phyloP scores from a whole-genome alignment of 2,888 invertebrate species.

The Glaucopsyche alexis region DNA sequence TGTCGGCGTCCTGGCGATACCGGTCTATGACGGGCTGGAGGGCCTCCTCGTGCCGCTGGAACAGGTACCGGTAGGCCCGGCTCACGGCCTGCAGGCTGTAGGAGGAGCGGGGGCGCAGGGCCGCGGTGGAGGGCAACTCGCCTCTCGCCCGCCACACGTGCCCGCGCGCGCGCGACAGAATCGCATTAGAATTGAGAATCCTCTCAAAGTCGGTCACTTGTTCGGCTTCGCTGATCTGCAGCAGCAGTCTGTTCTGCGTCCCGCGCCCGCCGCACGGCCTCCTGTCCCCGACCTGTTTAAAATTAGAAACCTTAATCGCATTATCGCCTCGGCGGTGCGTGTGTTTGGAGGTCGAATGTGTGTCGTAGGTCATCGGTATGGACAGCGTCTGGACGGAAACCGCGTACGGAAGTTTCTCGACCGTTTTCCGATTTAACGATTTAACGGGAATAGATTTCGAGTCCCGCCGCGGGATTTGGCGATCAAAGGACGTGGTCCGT shows the following conservation, averaged over 20 bases:
- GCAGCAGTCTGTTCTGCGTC: slow-evolving; percentile 75
- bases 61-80: slow-evolving; percentile 68
- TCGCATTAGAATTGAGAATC: slow-evolving; percentile 81
- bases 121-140: slow-evolving; percentile 56
- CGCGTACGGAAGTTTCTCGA: slow-evolving; percentile 63
- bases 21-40: slow-evolving; percentile 66
- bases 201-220: slow-evolving; percentile 82
- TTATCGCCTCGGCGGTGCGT: slow-evolving; percentile 49
- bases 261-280: slow-evolving; percentile 72
- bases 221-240: slow-evolving; percentile 81
- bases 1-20: slow-evolving; percentile 56
- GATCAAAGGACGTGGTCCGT: background rate
- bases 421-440: slow-evolving; percentile 58
- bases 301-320: slow-evolving; percentile 66
- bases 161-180: slow-evolving; percentile 65
- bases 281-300: slow-evolving; percentile 73
- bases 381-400: slow-evolving; percentile 66
- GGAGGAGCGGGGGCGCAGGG: slow-evolving; percentile 61
- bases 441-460: slow-evolving; percentile 46
- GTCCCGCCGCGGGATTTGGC: background rate
- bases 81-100: slow-evolving; percentile 71
- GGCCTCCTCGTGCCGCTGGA: slow-evolving; percentile 71
- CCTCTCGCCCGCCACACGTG: slow-evolving; percentile 67
- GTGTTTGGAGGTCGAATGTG: slow-evolving; percentile 62
- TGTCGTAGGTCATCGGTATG: slow-evolving; percentile 67